phyloP scores from a whole-genome alignment of 2,113 vertebrate species.

The Mus spicilegus region DNA sequence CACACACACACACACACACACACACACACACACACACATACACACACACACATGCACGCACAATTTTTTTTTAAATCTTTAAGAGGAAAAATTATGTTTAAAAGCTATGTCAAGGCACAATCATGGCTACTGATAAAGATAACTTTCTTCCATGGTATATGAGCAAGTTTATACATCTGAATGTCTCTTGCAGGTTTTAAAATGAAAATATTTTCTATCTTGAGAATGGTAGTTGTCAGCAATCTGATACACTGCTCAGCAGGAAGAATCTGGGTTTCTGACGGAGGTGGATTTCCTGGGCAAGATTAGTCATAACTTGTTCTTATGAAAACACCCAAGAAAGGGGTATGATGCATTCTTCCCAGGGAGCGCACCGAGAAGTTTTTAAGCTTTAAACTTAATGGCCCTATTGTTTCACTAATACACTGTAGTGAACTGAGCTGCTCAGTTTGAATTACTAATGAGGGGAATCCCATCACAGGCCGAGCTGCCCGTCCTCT shows the following conservation, averaged over 20 bases:
- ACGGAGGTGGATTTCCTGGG: constrained; percentile 80
- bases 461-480: constrained; percentile 81
- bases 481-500: constrained; percentile 75
- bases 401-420: constrained; percentile 86
- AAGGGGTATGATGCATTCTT: constrained; percentile 84
- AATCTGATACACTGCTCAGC: constrained; percentile 79
- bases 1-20: no score
- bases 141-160: constrained; percentile 61
- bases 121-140: constrained; percentile 52
- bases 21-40: no score
- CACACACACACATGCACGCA: no score
- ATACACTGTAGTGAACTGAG: constrained; percentile 83
- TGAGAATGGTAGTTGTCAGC: constrained; percentile 80
- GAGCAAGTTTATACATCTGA: constrained; percentile 70
- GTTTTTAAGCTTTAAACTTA: constrained; percentile 83
- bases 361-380: constrained; percentile 78
- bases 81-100: background rate
- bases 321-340: constrained; percentile 85
- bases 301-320: constrained; percentile 87
- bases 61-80: no score
- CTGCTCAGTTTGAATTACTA: constrained; percentile 83
- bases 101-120: background rate
- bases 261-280: constrained; percentile 78
- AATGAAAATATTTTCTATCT: constrained; percentile 80
- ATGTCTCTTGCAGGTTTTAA: constrained; percentile 72